Conservation (phyloP, 2,888 invertebrate genomes). For the Chymomyza fuscimana region DNA sequence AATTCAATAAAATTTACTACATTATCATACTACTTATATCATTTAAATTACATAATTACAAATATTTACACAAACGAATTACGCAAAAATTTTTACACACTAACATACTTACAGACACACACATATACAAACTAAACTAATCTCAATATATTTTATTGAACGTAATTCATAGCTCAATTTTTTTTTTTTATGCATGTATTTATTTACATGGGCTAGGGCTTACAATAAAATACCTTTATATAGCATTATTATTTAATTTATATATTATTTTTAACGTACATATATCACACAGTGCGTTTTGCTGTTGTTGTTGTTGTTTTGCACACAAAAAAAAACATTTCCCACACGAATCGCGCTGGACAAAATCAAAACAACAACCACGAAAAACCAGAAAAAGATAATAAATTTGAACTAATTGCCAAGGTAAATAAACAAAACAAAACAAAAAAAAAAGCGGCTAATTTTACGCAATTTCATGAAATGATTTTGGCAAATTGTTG, state of each 20-base stretch:
- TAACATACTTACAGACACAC: conserved; percentile 35
- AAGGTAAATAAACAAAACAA: conserved; percentile 44
- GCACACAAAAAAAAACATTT: conserved; percentile 40
- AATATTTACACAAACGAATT: conserved; percentile 52
- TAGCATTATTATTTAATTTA: conserved; percentile 45
- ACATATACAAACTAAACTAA: conserved; percentile 35
- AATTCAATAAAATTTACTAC: conserved; percentile 59
- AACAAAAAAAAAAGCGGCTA: not conserved
- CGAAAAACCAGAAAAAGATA: conserved; percentile 20
- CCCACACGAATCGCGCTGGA: conserved; percentile 43
- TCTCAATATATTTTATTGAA: conserved; percentile 43
- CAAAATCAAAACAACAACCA: conserved; percentile 46
- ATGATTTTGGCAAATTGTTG: conserved; percentile 12
- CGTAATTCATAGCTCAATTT: conserved; percentile 43
- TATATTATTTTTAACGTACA: conserved; percentile 41
- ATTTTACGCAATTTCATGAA: conserved; percentile 53
- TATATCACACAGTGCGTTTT: conserved; percentile 68
- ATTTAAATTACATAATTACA: conserved; percentile 59
- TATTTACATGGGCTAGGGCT: too few relatives aligned
- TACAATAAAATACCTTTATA: conserved; percentile 51
- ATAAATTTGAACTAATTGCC: conserved; percentile 67
- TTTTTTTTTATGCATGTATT: conserved; percentile 16
- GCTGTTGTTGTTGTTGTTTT: conserved; percentile 40
- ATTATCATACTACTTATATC: conserved; percentile 22
- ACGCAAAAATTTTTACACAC: conserved; percentile 48